A percentile compares a stretch with the other conserved stretches of the same genome.
These are phyloP conservation scores for Characodon lateralis DNA, from an alignment of 2,797 vertebrate genomes.

Conservation along the genomic window DNA sequence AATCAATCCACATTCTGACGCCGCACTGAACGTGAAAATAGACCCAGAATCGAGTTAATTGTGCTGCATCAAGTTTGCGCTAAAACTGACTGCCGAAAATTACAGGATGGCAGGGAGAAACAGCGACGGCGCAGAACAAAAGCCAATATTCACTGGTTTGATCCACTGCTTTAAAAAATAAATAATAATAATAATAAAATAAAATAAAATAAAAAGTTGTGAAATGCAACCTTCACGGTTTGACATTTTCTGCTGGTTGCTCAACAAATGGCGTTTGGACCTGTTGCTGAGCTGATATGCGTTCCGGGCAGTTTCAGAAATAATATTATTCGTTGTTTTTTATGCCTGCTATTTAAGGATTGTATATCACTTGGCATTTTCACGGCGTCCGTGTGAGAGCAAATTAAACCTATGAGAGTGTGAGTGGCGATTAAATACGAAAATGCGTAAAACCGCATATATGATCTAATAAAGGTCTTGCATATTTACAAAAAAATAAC, in stretches of 20 bases:
- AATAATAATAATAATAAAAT: background rate
- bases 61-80: constrained; percentile 72
- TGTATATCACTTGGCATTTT: background rate
- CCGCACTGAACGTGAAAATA: constrained; percentile 75
- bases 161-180: constrained; percentile 39
- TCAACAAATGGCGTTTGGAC: background rate
- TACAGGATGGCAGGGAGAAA: constrained; percentile 66
- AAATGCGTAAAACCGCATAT: background rate
- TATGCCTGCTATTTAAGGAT: background rate
- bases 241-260: constrained; percentile 1
- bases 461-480: background rate
- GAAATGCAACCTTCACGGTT: background rate
- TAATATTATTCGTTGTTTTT: background rate
- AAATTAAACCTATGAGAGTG: background rate
- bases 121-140: constrained; percentile 64
- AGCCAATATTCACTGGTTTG: constrained; percentile 63
- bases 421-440: background rate
- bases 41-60: constrained; percentile 74
- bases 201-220: background rate
- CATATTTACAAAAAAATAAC: background rate
- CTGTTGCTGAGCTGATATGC: background rate
- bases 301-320: background rate
- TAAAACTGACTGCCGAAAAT: constrained; percentile 76
- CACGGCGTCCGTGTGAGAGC: too few relatives aligned
- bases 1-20: constrained; percentile 76